Conservation (phyloP, 2,888 invertebrate species). For the Torymus texanus region DNA sequence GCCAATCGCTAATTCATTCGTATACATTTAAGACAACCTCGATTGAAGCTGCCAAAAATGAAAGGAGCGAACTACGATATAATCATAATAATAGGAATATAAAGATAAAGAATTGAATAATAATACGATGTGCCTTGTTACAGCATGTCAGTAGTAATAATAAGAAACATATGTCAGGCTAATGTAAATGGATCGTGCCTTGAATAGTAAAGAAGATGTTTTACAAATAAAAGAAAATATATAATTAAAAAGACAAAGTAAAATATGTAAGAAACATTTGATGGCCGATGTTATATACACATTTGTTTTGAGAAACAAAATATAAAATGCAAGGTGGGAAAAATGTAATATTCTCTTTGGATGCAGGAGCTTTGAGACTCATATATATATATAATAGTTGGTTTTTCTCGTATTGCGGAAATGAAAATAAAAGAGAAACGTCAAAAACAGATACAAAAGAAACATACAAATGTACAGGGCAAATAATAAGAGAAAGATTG, state of each 20-base stretch:
- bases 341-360: slow-evolving; percentile 4
- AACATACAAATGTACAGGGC: slow-evolving; percentile 17
- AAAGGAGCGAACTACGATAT: slow-evolving; percentile 25
- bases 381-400: slow-evolving; percentile 14
- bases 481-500: slow-evolving; percentile 19
- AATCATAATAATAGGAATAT: slow-evolving; percentile 11
- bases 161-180: slow-evolving; percentile 33
- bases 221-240: slow-evolving; percentile 10
- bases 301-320: slow-evolving; percentile 18
- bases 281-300: slow-evolving; percentile 30
- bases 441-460: slow-evolving; percentile 9
- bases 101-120: slow-evolving; percentile 20
- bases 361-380: slow-evolving; percentile 39
- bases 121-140: slow-evolving; percentile 34
- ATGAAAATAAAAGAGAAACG: slow-evolving; percentile 6
- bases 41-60: slow-evolving; percentile 24
- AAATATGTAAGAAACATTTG: slow-evolving; percentile 34
- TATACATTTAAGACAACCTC: slow-evolving; percentile 14
- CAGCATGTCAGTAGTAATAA: slow-evolving; percentile 31
- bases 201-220: slow-evolving; percentile 35
- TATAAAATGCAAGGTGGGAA: slow-evolving; percentile 4
- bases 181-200: slow-evolving; percentile 45
- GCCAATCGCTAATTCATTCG: neutral
- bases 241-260: slow-evolving; percentile 36
- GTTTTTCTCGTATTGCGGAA: slow-evolving; percentile 8